Percentiles rank a stretch among this genome's conserved stretches.
These are phyloP conservation scores for Apodemus speciosus DNA, from an alignment of 2,113 vertebrate species.

Conservation along the genomic window DNA sequence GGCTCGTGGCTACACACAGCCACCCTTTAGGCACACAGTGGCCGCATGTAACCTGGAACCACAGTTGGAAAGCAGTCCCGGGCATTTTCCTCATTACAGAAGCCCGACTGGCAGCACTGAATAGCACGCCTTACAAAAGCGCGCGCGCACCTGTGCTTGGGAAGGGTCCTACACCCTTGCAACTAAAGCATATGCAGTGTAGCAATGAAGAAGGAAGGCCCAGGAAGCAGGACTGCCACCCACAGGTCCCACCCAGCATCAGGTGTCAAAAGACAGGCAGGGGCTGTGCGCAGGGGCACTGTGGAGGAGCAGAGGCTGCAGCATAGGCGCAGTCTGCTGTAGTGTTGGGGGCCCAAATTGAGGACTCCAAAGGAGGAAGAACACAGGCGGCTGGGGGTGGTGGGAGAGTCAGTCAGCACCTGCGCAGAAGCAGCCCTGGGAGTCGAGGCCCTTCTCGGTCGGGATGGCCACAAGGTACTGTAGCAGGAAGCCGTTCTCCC, in stretches of 20 bases:
- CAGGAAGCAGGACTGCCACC: not conserved
- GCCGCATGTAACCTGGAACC: not conserved
- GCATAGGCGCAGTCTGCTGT: not conserved
- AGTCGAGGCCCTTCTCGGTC: slow-evolving; percentile 92
- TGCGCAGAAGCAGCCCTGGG: slow-evolving; percentile 96
- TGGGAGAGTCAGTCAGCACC: slow-evolving; percentile 81
- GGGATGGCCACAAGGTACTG: slow-evolving; percentile 91
- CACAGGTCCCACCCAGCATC: not conserved
- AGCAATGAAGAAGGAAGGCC: not conserved
- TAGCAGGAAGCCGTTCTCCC: slow-evolving; percentile 89
- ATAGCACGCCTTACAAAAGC: not conserved
- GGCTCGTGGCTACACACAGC: not conserved
- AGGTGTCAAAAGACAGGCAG: not conserved
- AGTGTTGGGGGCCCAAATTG: not conserved
- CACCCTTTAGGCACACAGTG: not conserved
- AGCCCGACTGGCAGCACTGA: not conserved
- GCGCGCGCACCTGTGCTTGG: not conserved
- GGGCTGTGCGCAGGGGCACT: not conserved
- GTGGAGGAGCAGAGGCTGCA: not conserved
- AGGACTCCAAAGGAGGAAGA: not conserved
- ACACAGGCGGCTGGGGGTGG: not conserved
- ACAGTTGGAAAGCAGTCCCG: not conserved
- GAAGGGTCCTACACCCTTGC: not conserved
- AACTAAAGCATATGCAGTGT: not conserved
- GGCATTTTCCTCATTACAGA: not conserved